Percentiles rank a stretch among this genome's conserved stretches.
Conservation (phyloP, 2,113 vertebrate genomes). For the Perca schrenkii region DNA sequence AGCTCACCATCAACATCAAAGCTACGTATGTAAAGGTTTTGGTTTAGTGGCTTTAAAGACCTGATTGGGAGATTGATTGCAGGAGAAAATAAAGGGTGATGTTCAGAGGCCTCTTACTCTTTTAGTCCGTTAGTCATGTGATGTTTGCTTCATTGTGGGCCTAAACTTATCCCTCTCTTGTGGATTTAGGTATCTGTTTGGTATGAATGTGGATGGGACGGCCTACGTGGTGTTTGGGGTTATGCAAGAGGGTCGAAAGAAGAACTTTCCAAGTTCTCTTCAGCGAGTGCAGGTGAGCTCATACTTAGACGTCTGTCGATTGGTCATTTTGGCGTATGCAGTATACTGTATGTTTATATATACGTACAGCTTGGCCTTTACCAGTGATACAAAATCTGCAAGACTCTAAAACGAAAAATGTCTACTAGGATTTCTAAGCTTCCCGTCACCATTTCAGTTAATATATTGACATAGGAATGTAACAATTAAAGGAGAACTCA, state of each 20-base stretch:
- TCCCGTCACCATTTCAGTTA: background rate
- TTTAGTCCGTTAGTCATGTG: background rate
- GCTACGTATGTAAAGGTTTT: too few species aligned
- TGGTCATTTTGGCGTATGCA: too few species aligned
- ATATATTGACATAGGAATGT: background rate
- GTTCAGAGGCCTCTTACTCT: background rate
- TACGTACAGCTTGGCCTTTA: too few species aligned
- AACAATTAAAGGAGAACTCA: too few species aligned
- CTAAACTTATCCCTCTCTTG: background rate
- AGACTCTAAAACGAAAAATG: background rate
- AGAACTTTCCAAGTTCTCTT: constrained; percentile 84
- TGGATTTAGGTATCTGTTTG: constrained; percentile 87
- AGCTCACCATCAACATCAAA: too few species aligned
- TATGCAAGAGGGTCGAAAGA: constrained; percentile 61
- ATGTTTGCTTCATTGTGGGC: background rate
- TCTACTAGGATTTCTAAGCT: background rate
- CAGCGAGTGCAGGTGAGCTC: constrained; percentile 76
- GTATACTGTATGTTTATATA: too few species aligned
- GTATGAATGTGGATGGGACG: constrained; percentile 76
- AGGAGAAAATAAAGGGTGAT: too few species aligned
- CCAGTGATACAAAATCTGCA: too few species aligned
- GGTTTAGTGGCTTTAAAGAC: too few species aligned
- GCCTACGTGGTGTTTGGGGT: constrained; percentile 90
- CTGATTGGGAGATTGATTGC: too few species aligned
- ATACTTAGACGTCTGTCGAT: background rate